phyloP scores from a whole-genome alignment of 2,113 vertebrate species.

The Platycercus adscitus region DNA sequence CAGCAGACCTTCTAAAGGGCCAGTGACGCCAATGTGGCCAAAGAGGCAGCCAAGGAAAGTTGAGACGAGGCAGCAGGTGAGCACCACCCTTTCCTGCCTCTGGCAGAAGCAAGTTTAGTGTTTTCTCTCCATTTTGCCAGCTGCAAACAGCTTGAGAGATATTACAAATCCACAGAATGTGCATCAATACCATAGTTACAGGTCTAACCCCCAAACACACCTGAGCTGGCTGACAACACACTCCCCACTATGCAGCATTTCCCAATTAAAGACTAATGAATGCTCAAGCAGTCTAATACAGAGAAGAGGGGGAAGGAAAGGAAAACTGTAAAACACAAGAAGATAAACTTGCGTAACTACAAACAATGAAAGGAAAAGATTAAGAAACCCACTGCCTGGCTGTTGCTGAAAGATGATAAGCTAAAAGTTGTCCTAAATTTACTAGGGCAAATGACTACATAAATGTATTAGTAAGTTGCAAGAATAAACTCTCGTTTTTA shows the following conservation, averaged over 20 bases:
- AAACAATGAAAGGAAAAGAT: not conserved
- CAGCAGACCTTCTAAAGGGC: not conserved
- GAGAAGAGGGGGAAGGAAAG: not conserved
- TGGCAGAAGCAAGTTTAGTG: not conserved
- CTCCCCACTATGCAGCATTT: not conserved
- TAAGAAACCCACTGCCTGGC: not conserved
- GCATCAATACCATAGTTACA: accelerated
- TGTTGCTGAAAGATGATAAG: not conserved
- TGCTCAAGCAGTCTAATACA: accelerated
- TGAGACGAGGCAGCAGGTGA: not conserved
- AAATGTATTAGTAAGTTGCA: not conserved
- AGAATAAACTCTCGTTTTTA: not conserved
- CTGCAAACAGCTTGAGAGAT: not conserved
- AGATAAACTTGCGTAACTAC: not conserved
- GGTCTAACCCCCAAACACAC: not conserved
- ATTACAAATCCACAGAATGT: accelerated
- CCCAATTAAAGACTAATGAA: not conserved
- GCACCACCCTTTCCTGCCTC: not conserved
- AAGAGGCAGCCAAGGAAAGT: not conserved
- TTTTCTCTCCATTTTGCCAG: not conserved
- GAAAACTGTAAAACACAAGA: not conserved
- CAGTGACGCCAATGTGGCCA: accelerated
- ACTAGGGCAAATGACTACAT: not conserved
- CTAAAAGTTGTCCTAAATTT: not conserved
- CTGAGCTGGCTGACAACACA: not conserved